A percentile compares a stretch with the other conserved stretches of the same genome.
Evolutionary conservation across 2,113 vertebrate genomes (phyloP).

Genomic region (Shinisaurus crocodilurus): DNA sequence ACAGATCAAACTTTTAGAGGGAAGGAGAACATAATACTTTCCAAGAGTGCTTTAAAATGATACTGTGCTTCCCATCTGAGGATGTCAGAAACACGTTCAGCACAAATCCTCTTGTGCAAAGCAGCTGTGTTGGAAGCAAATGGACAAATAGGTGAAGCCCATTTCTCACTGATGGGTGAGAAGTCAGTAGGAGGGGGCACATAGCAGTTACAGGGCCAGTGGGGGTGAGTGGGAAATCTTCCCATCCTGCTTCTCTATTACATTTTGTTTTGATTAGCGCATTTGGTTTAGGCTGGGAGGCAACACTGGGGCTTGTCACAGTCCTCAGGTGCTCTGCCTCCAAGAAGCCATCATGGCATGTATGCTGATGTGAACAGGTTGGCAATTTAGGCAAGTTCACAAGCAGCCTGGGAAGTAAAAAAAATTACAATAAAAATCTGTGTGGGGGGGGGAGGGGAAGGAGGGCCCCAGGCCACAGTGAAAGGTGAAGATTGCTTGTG

Average conservation of each 20-base stretch:
- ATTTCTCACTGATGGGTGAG: neutral
- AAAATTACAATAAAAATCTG: neutral
- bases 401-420: neutral
- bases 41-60: neutral
- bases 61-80: neutral
- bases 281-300: neutral
- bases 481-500: neutral
- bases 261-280: neutral
- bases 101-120: neutral
- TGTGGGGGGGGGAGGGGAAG: neutral
- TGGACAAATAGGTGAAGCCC: neutral
- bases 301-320: neutral
- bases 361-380: neutral
- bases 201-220: neutral
- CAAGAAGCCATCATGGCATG: neutral
- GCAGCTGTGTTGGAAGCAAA: neutral
- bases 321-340: neutral
- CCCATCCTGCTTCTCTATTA: neutral
- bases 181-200: neutral
- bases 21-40: neutral
- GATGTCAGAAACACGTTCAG: neutral
- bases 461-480: neutral
- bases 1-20: neutral
- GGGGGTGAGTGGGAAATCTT: no score
- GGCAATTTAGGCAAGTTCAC: neutral